Conservation (phyloP, 1,140 invertebrate genomes). For the Dinoponera quadriceps region DNA sequence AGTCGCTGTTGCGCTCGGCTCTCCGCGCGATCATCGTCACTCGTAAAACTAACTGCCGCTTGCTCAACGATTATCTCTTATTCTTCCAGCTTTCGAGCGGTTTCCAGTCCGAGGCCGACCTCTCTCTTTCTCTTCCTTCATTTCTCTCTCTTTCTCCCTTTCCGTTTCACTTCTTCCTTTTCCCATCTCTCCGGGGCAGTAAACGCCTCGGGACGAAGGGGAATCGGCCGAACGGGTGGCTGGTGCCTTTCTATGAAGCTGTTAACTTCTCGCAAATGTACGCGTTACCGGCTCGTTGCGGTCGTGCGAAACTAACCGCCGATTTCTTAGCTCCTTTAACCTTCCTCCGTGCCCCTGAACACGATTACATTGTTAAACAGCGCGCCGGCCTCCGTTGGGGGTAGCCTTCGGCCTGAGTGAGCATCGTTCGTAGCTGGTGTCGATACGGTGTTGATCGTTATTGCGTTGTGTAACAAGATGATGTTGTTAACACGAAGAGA, state of each 20-base stretch:
- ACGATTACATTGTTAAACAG: background rate
- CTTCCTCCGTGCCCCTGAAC: background rate
- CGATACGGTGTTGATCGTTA: background rate
- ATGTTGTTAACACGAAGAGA: no score
- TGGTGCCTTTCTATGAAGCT: constrained; percentile 34
- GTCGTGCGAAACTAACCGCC: constrained; percentile 40
- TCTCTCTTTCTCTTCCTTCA: constrained; percentile 45
- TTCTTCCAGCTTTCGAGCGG: constrained; percentile 51
- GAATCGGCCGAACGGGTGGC: constrained; percentile 8
- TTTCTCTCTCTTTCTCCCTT: constrained; percentile 14
- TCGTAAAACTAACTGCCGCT: constrained; percentile 56
- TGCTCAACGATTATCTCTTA: constrained; percentile 67
- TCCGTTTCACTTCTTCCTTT: background rate
- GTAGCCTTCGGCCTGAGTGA: background rate
- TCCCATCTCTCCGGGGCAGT: background rate
- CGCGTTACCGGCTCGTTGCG: constrained; percentile 38
- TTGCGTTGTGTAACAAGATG: background rate
- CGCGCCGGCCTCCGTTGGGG: background rate
- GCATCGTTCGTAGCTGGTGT: no score
- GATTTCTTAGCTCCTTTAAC: constrained; percentile 19
- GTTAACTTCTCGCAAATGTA: constrained; percentile 27
- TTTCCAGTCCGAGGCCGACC: constrained; percentile 27
- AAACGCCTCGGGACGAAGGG: constrained; percentile 7
- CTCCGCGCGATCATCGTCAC: constrained; percentile 16
- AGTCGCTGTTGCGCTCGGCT: background rate